Base-by-base conservation (phyloP, 2,113 vertebrate species). In the Microcebus murinus region DNA sequence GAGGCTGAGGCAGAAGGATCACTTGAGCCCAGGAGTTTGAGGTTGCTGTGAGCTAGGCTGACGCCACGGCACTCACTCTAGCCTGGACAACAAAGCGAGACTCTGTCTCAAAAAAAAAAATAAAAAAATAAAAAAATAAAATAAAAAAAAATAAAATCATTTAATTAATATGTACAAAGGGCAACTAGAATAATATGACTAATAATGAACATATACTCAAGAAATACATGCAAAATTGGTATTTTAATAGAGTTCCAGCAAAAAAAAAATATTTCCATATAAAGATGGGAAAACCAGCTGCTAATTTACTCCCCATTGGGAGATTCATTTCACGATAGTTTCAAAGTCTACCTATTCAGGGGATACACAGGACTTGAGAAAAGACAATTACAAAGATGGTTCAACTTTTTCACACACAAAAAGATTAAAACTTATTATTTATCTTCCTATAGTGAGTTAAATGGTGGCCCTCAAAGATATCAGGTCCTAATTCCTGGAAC, bases 321-420 rank as follows among this genome's bases (percentile, higher is more conserved):
- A 87, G 21, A 94, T 87, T 96, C 31, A 76, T 95, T 90, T 84
- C 76, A 87, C 15, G 94, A 86, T 4, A 91, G 18, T 31, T 91
- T 92, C 83, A 95, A 87, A 87, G 20, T 4, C 12, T 94, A 86
- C 36, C 23, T 93, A 81, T 55, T 94, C 65, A 48, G 25, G 23
- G 25, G 48, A 84, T 15, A 96, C 73, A 29, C 18, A 94, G 23
- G 14, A 86, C 36, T 36, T 92, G 6, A 10, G 39, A 80, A 96
- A 92, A n/a, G 14, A 87, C 18, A 84, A 92, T 45, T 79, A n/a
- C 12, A 95, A 92, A 82, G 34, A 90, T 65, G 11, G 34, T 74
- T 92, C 79, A 93, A 20, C 21, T 79, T 95, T 63, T 34, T 20
- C 45, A 57, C n/a, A 85, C 31, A 42, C 39, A 77, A 87, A 63